Evolutionary conservation across 2,888 invertebrate genomes (phyloP), one percentile per base, ranked within the genome.

Genomic region (Automeris io): DNA sequence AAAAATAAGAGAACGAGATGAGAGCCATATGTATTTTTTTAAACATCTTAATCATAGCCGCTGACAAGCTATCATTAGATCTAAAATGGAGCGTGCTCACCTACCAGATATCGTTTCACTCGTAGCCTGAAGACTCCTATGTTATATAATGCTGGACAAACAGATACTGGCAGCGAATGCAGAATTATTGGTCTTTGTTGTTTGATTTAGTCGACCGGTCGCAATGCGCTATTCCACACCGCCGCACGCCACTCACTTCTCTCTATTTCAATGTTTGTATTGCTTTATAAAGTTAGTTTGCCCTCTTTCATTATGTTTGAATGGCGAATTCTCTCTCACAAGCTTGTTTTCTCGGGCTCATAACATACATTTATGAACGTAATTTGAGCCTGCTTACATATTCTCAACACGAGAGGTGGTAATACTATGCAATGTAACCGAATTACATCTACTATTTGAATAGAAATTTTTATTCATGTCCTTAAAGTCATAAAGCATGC

Each of bases 201-300:
- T 80, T 79, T 79, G 79, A 79, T 79, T 74, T 70, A 54, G 59
- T 51, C 69, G 70, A 62, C 69, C 74, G 70, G 61, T 63, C 61
- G 57, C 53, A 39, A 48, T 55, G 50, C 58, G 49, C 52, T 54
- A 54, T 70, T 73, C 57, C 69, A 50, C 67, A 61, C 63, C 63
- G 59, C 48, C 55, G 48, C 31, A 51, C 41, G 35, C 45, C 42
- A 43, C 40, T 50, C 52, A 37, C 43, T 50, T 41, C 40, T 42
- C 37, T 40, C 46, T 40, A 29, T 16, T 29, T 16, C 29, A 29
- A 35, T 53, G 48, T 61, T 54, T 54, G 47, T 51, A 47, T 47
- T 53, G 43, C 40, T 46, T 41, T 45, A 45, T 45, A 50, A 48
- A 44, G 45, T 49, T 49, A 55, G 54, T 53, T 51, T 41, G 39